These are phyloP conservation scores for Entomobrya proxima DNA, from an alignment of 2,888 invertebrate genomes.

Conservation along the genomic window DNA sequence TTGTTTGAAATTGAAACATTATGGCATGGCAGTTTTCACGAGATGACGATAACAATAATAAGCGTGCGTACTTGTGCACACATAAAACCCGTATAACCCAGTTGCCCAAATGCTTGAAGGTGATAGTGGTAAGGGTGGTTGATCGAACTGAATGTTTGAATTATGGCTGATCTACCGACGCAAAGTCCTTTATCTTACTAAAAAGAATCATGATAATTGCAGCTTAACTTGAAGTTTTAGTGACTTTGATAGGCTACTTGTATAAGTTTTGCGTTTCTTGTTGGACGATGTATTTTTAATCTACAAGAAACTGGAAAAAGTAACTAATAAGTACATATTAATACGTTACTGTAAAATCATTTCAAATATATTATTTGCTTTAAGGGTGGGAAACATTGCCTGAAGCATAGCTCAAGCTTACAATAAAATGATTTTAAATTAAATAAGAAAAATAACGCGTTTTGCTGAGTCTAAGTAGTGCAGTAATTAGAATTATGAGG, in stretches of 20 bases:
- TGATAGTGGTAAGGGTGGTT: background rate
- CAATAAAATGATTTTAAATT: too few relatives aligned
- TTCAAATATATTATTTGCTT: background rate
- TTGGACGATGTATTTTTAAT: too few relatives aligned
- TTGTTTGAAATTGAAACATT: constrained; percentile 36
- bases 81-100: constrained; percentile 54
- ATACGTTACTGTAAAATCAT: background rate
- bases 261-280: too few relatives aligned
- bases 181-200: too few relatives aligned
- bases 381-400: background rate
- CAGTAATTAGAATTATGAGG: too few relatives aligned
- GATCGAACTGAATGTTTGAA: background rate
- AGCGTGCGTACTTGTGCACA: constrained; percentile 39
- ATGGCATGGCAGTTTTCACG: constrained; percentile 1
- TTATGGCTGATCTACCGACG: too few relatives aligned
- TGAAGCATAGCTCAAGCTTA: background rate
- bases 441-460: too few relatives aligned
- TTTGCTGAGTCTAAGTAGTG: too few relatives aligned
- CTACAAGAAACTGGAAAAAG: too few relatives aligned
- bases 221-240: too few relatives aligned
- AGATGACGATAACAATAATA: constrained; percentile 25
- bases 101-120: constrained; percentile 56
- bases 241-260: too few relatives aligned
- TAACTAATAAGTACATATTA: background rate
- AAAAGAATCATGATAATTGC: too few relatives aligned